Evolutionary conservation across 1,140 invertebrate species (phyloP).

Genomic region (Aleiodes sp.): DNA sequence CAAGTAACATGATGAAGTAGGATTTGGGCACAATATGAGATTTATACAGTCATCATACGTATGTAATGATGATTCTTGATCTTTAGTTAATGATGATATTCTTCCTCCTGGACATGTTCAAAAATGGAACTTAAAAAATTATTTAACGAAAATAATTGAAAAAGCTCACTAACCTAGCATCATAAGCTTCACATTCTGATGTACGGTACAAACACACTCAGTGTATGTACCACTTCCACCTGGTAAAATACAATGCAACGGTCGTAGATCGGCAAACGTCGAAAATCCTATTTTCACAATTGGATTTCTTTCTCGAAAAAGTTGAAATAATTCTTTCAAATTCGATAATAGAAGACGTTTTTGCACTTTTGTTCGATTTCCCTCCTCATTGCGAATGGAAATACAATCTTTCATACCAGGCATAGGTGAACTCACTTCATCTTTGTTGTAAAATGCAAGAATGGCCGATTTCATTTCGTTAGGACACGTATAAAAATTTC

Average conservation of each 20-base stretch:
- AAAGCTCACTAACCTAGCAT: conserved; percentile 28
- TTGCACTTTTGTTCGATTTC: conserved; percentile 23
- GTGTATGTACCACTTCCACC: conserved; percentile 39
- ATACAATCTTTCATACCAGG: conserved; percentile 33
- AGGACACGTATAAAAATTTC: no score
- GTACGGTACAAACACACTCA: conserved; percentile 41
- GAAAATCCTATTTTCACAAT: conserved; percentile 38
- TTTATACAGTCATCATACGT: conserved; percentile 22
- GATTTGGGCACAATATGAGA: conserved; percentile 7
- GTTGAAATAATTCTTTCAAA: conserved; percentile 30
- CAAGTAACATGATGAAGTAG: conserved; percentile 13
- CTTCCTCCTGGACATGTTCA: background rate
- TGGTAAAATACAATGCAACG: conserved; percentile 37
- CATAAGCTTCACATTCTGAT: conserved; percentile 47
- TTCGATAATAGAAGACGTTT: conserved; percentile 26
- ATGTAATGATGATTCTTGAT: background rate
- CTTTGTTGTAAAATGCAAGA: conserved; percentile 27
- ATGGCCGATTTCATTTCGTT: conserved; percentile 7
- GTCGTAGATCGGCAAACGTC: conserved; percentile 36
- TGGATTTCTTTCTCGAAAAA: conserved; percentile 19
- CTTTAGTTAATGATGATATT: background rate
- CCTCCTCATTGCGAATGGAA: conserved; percentile 25
- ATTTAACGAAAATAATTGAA: background rate
- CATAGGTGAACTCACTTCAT: conserved; percentile 23
- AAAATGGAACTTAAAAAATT: background rate